These are phyloP conservation scores for Choristoneura rosaceana DNA, from an alignment of 2,888 invertebrate species.

Conservation along the genomic window DNA sequence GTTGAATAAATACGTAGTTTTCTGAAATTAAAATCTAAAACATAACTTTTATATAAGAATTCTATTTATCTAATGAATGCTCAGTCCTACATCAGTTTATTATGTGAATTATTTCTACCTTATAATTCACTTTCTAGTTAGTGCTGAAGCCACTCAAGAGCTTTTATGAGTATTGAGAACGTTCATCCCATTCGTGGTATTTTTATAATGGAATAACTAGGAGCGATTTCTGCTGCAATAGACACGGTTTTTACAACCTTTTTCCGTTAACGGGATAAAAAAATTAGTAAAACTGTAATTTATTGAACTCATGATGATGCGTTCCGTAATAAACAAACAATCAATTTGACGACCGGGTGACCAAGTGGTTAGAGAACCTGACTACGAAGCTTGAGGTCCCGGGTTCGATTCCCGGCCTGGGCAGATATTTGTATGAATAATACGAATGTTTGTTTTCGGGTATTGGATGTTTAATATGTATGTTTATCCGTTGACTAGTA, in stretches of 20 bases:
- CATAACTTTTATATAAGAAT: constrained; percentile 50
- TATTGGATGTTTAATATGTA: no score
- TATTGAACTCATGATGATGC: neutral
- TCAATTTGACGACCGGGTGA: no score
- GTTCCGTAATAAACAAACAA: neutral
- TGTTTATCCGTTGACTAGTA: no score
- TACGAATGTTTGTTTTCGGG: no score
- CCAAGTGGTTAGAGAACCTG: no score
- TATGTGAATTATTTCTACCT: constrained; percentile 63
- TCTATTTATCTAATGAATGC: constrained; percentile 64
- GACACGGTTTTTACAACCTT: neutral
- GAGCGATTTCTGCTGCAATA: neutral
- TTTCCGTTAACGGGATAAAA: neutral
- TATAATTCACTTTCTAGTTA: constrained; percentile 70
- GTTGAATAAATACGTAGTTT: constrained; percentile 23
- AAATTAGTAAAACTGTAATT: neutral
- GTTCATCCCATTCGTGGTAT: neutral
- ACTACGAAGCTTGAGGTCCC: no score
- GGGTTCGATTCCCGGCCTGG: no score
- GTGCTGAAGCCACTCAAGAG: constrained; percentile 53
- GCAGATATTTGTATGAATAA: no score
- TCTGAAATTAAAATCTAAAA: constrained; percentile 52
- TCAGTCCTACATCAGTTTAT: constrained; percentile 55
- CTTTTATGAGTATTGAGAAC: constrained; percentile 46
- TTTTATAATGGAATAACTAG: neutral